These are phyloP conservation scores for Drosophila repletoides DNA, from an alignment of 1,140 invertebrate genomes.

Conservation along the genomic window DNA sequence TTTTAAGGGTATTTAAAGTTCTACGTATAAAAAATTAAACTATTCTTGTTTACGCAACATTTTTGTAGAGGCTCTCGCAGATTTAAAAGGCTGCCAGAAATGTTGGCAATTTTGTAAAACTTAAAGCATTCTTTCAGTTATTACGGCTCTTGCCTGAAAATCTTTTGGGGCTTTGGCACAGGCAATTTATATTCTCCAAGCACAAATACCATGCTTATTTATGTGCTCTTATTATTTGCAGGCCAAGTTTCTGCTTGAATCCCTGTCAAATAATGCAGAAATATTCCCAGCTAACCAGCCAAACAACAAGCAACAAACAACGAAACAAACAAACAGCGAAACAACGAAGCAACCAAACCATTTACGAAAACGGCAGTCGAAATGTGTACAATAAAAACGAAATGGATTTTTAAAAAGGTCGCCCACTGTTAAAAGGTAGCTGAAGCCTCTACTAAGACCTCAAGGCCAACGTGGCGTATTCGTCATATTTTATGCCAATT, in stretches of 20 bases:
- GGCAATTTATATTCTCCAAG: constrained; percentile 39
- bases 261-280: constrained; percentile 71
- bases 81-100: constrained; percentile 1
- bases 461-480: constrained; percentile 56
- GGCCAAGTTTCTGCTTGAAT: constrained; percentile 54
- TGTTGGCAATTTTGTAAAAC: neutral
- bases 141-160: constrained; percentile 14
- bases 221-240: constrained; percentile 42
- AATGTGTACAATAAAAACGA: constrained; percentile 41
- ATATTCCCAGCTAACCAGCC: constrained; percentile 45
- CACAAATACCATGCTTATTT: constrained; percentile 47
- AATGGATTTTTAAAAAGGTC: constrained; percentile 49
- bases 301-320: neutral
- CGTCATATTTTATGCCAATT: constrained; percentile 52
- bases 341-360: constrained; percentile 23
- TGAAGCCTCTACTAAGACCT: constrained; percentile 17
- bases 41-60: neutral
- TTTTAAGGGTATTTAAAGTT: neutral
- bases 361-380: constrained; percentile 30
- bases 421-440: constrained; percentile 43
- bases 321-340: constrained; percentile 5
- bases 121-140: constrained; percentile 19
- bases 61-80: neutral
- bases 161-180: constrained; percentile 6
- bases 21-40: neutral